Conservation (phyloP, 1,140 invertebrate genomes). For the Trachymyrmex cornetzi region DNA sequence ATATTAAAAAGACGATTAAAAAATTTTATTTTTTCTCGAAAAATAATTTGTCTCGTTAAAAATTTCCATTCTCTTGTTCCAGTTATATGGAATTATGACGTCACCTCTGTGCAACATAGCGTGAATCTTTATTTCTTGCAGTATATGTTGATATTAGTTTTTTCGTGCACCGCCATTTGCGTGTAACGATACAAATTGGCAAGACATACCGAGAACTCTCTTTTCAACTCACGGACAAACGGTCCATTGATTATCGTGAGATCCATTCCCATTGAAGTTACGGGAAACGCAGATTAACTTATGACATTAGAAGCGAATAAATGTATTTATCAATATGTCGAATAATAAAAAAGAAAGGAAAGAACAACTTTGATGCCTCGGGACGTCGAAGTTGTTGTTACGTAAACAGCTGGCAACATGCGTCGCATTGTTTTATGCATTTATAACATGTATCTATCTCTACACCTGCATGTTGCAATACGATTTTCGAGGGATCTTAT, state of each 20-base stretch:
- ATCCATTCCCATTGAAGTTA: background rate
- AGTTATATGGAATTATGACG: background rate
- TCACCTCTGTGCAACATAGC: background rate
- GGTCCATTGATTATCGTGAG: background rate
- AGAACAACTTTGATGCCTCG: background rate
- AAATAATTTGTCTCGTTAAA: background rate
- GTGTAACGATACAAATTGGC: background rate
- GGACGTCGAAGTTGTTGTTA: background rate
- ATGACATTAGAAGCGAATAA: background rate
- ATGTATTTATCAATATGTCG: conserved; percentile 5
- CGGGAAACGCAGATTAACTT: background rate
- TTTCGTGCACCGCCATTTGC: background rate
- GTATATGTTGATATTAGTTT: background rate
- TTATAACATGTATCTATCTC: background rate
- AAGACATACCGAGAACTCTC: background rate
- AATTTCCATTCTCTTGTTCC: background rate
- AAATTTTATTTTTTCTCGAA: no score
- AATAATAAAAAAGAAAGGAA: conserved; percentile 1
- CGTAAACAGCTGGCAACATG: background rate
- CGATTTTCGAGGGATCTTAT: conserved; percentile 55
- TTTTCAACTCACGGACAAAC: background rate
- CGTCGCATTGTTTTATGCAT: background rate
- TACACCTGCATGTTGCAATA: background rate
- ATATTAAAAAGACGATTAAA: no score
- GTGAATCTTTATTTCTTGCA: background rate